Evolutionary conservation across 2,888 invertebrate species (phyloP), one percentile per base, ranked within the genome.

Genomic region (Pseudococcus jackbeardsleyi): DNA sequence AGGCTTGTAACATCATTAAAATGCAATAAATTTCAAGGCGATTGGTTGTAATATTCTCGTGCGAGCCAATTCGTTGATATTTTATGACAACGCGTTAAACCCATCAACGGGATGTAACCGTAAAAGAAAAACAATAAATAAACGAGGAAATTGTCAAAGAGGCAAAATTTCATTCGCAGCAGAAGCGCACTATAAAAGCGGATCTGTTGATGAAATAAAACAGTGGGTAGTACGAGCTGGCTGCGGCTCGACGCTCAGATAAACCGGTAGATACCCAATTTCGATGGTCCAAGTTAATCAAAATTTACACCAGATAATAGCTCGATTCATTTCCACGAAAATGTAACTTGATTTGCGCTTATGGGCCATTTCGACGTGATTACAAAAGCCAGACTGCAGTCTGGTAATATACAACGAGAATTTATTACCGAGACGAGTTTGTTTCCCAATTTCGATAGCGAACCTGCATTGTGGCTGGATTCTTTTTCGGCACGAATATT

Each of bases 1-100:
- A 64, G 12, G 64, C 72, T 72, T 17, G 72, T 72, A 72, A 82
- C 39, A 82, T 82, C 79, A 82, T 82, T 82, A 82, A 82, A 82
- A 82, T 82, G 33, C 9, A 8, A 82, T 82, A 82, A 82, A 82
- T 46, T 82, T 46, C 79, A 82, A 82, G 79, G 79, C 19, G 46
- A 82, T 82, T 82, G 46, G 39, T 19, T 82, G 79, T 82, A 46
- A 19, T 46, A 42, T 42, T 82, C 64, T 22, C 64, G 46, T 33
- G 19, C 42, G 46, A 82, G 8, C 46, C 19, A 82, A 82, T 82
- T 82, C 46, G 46, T 46, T 12, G 46, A 46, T 82, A 82, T 82
- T 82, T 82, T 82, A 72, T 72, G 72, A 72, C 72, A 72, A 68
- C 79, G 17, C 77, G 77, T 82, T 82, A 33, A 82, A 46, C 6